Evolutionary conservation across 2,797 vertebrate genomes (phyloP).

Genomic region (Sebastiscus albofasciatus): DNA sequence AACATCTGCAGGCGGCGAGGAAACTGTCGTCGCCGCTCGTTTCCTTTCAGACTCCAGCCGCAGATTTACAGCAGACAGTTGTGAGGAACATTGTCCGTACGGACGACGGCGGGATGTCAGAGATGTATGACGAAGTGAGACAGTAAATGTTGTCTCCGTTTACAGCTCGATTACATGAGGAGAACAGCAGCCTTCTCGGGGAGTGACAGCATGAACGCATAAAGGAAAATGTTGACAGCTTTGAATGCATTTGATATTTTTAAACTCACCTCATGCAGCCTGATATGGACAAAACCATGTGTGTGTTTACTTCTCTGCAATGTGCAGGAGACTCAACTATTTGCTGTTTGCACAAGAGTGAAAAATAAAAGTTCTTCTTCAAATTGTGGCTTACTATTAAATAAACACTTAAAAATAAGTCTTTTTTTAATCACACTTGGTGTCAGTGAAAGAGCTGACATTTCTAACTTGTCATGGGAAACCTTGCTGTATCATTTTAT

Average conservation of each 20-base stretch:
- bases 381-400: not conserved
- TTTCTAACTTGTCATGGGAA: not conserved
- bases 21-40: conserved; percentile 48
- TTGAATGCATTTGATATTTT: conserved; percentile 1
- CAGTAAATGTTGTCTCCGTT: conserved; percentile 57
- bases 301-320: not conserved
- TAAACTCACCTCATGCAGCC: not conserved
- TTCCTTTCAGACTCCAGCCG: conserved; percentile 41
- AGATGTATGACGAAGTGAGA: conserved; percentile 43
- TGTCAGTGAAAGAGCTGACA: not conserved
- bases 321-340: not conserved
- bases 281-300: not conserved
- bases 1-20: conserved; percentile 53
- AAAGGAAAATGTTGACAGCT: not conserved
- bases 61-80: conserved; percentile 66
- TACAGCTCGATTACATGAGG: conserved; percentile 44
- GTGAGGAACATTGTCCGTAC: conserved; percentile 43
- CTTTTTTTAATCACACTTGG: not conserved
- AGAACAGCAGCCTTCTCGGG: conserved; percentile 15
- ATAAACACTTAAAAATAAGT: not conserved
- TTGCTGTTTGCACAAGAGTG: not conserved
- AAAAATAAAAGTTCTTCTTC: not conserved
- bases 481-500: not conserved
- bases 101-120: conserved; percentile 31
- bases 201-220: not conserved